These are phyloP conservation scores for Omphaloscelis lunosa DNA, from an alignment of 2,888 invertebrate species.

Conservation along the genomic window DNA sequence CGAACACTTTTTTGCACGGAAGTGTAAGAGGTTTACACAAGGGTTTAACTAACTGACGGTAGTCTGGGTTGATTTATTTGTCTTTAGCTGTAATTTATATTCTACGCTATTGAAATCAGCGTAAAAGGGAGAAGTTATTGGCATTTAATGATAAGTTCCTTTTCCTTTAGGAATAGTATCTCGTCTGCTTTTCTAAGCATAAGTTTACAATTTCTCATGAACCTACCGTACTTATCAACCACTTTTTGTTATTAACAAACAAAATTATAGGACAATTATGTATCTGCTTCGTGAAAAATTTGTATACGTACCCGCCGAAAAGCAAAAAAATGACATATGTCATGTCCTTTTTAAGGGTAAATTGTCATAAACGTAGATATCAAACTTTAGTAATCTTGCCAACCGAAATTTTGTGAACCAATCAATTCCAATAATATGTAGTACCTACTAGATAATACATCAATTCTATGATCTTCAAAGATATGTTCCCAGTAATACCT, in stretches of 20 bases:
- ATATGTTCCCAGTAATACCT: not conserved
- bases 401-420: not conserved
- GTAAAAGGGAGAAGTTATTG: slow-evolving; percentile 25
- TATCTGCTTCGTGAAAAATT: not conserved
- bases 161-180: not conserved
- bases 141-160: slow-evolving; percentile 8
- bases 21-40: slow-evolving; percentile 55
- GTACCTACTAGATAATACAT: not conserved
- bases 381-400: not conserved
- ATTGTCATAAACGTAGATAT: not conserved
- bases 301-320: not conserved
- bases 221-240: not conserved
- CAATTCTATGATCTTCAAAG: not conserved
- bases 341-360: not conserved
- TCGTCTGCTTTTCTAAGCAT: not conserved
- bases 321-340: not conserved
- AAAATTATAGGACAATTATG: no score
- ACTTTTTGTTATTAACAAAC: not conserved
- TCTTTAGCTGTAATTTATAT: slow-evolving; percentile 65
- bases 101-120: slow-evolving; percentile 40
- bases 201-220: not conserved
- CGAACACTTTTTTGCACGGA: slow-evolving; percentile 1
- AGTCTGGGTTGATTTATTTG: slow-evolving; percentile 68
- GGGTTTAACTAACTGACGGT: slow-evolving; percentile 49
- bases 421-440: not conserved